Evolutionary conservation across 2,113 vertebrate species (phyloP).

Genomic region (Carassius auratus): DNA sequence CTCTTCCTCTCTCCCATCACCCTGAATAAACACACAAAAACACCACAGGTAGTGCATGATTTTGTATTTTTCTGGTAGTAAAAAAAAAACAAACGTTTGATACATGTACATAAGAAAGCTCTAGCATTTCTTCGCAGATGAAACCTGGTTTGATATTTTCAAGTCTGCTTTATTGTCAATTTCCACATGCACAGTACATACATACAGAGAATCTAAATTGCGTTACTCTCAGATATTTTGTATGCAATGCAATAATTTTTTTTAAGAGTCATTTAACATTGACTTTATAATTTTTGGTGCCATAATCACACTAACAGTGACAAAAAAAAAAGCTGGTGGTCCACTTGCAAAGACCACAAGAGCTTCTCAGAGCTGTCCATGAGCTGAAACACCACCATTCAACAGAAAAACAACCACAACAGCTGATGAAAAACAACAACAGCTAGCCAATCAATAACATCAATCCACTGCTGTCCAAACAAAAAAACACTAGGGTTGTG

Average conservation of each 20-base stretch:
- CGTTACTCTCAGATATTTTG: not conserved
- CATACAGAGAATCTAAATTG: too few relatives aligned
- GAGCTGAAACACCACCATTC: constrained; percentile 67
- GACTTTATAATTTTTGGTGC: not conserved
- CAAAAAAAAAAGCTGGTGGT: constrained; percentile 95
- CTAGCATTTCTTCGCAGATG: not conserved
- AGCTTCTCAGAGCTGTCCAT: constrained; percentile 94
- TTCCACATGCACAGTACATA: too few relatives aligned
- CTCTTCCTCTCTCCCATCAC: constrained; percentile 93
- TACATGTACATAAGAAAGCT: not conserved
- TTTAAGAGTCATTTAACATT: not conserved
- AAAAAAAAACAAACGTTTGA: not conserved
- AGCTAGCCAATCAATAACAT: not conserved
- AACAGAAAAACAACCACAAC: not conserved
- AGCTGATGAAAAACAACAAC: not conserved
- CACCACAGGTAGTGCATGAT: not conserved
- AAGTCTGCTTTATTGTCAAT: too few relatives aligned
- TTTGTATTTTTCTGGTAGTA: too few relatives aligned
- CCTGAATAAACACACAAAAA: constrained; percentile 72
- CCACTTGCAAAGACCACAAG: constrained; percentile 96
- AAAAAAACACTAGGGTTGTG: not conserved
- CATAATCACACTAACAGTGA: constrained; percentile 83
- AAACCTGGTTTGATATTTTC: not conserved
- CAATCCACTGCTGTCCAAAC: not conserved
- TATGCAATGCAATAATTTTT: not conserved